These are phyloP conservation scores for Hemithea aestivaria DNA, from an alignment of 2,888 invertebrate genomes.

Conservation along the genomic window DNA sequence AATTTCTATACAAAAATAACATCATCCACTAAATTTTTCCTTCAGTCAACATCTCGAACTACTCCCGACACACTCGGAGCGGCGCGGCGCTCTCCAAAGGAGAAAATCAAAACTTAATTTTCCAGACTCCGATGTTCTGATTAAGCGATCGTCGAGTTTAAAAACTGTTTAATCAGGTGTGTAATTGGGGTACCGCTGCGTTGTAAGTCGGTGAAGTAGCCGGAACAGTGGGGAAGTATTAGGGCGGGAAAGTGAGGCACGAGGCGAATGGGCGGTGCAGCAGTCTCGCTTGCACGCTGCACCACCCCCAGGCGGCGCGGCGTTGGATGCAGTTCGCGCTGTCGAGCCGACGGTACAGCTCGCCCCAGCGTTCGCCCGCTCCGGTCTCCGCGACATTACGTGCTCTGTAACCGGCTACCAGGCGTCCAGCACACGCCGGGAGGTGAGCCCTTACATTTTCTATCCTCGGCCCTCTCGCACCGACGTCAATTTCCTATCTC, in stretches of 20 bases:
- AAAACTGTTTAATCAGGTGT: slow-evolving; percentile 32
- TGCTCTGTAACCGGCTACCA: slow-evolving; percentile 74
- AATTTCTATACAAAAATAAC: slow-evolving; percentile 30
- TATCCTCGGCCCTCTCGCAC: slow-evolving; percentile 54
- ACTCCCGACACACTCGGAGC: slow-evolving; percentile 6
- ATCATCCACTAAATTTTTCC: slow-evolving; percentile 8
- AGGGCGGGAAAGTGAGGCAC: slow-evolving; percentile 77
- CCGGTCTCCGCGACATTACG: slow-evolving; percentile 55
- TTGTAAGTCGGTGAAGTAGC: slow-evolving; percentile 37
- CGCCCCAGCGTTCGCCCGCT: slow-evolving; percentile 56
- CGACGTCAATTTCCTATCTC: slow-evolving; percentile 33
- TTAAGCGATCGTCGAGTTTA: slow-evolving; percentile 19
- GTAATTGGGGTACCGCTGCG: slow-evolving; percentile 31
- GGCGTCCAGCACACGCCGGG: slow-evolving; percentile 56
- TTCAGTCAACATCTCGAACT: slow-evolving; percentile 15
- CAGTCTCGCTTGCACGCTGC: slow-evolving; percentile 77
- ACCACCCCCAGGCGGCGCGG: slow-evolving; percentile 58
- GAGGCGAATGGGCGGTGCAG: slow-evolving; percentile 70
- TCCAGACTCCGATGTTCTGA: slow-evolving; percentile 1
- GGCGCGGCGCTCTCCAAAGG: slow-evolving; percentile 1
- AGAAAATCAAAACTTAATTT: neutral
- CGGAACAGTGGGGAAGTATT: slow-evolving; percentile 56
- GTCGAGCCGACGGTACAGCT: slow-evolving; percentile 58
- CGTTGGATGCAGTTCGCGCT: slow-evolving; percentile 63
- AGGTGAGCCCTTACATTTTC: slow-evolving; percentile 70